phyloP scores from a whole-genome alignment of 1,140 invertebrate species.

The Bradynema listronoti region DNA sequence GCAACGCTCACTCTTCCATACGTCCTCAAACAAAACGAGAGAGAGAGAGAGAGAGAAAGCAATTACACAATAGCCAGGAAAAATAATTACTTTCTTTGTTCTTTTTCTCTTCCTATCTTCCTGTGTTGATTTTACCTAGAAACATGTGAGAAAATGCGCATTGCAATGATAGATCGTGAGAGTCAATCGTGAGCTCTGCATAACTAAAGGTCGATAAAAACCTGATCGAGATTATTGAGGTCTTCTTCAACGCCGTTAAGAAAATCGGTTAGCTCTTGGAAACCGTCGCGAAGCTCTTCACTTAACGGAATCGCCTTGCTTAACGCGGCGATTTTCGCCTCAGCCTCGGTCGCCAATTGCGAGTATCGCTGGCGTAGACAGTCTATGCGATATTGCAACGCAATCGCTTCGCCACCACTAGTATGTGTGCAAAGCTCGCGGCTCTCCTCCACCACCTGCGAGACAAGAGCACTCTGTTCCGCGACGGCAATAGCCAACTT shows the following conservation, averaged over 20 bases:
- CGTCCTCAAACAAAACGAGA: no score
- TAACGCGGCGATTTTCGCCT: slow-evolving; percentile 34
- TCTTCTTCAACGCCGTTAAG: slow-evolving; percentile 80
- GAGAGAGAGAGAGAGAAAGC: no score
- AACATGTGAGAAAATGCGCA: no score
- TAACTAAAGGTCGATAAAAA: slow-evolving; percentile 47
- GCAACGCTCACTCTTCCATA: no score
- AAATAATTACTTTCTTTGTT: no score
- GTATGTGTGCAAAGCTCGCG: slow-evolving; percentile 89
- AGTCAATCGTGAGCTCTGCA: no score
- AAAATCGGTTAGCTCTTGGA: slow-evolving; percentile 68
- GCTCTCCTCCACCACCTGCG: slow-evolving; percentile 78
- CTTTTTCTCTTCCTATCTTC: no score
- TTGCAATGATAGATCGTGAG: no score
- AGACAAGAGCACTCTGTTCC: slow-evolving; percentile 75
- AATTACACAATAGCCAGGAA: no score
- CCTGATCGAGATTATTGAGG: slow-evolving; percentile 68
- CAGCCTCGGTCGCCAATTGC: slow-evolving; percentile 21
- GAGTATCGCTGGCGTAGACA: slow-evolving; percentile 75
- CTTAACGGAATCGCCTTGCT: slow-evolving; percentile 40
- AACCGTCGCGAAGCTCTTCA: slow-evolving; percentile 53
- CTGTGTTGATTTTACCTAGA: no score
- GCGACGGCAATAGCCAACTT: slow-evolving; percentile 81
- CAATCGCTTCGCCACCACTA: slow-evolving; percentile 74
- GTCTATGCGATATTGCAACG: slow-evolving; percentile 85